Conservation (phyloP, 2,113 vertebrate genomes). For the Dasyornis broadbenti region DNA sequence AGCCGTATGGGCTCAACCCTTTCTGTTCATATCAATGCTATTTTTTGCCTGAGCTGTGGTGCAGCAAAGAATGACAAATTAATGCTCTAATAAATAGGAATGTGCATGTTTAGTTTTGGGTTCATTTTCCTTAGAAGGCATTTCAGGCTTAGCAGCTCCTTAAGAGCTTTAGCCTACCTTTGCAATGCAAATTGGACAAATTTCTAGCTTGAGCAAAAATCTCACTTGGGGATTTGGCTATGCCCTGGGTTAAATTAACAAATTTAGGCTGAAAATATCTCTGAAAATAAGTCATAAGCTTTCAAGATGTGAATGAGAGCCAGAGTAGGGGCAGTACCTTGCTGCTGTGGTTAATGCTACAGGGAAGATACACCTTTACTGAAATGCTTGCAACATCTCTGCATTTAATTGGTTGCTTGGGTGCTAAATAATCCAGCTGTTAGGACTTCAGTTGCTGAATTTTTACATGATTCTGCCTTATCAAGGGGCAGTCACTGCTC, state of each 20-base stretch:
- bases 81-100: not conserved
- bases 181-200: not conserved
- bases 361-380: not conserved
- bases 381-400: not conserved
- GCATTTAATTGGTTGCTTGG: not conserved
- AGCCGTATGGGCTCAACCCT: not conserved
- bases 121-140: not conserved
- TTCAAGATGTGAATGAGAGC: not conserved
- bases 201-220: not conserved
- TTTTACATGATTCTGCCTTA: not conserved
- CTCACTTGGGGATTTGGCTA: not conserved
- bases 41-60: not conserved
- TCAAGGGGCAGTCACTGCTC: not conserved
- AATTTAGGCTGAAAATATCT: not conserved
- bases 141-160: not conserved
- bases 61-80: not conserved
- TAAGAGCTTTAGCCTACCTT: not conserved
- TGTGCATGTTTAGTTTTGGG: not conserved
- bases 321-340: not conserved
- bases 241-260: not conserved
- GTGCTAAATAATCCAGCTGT: not conserved
- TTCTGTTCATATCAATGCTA: not conserved
- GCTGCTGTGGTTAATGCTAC: not conserved
- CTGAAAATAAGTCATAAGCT: not conserved
- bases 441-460: not conserved